Evolutionary conservation across 2,888 invertebrate species (phyloP), one percentile per base, ranked within the genome.

Genomic region (Monopis laevigella): DNA sequence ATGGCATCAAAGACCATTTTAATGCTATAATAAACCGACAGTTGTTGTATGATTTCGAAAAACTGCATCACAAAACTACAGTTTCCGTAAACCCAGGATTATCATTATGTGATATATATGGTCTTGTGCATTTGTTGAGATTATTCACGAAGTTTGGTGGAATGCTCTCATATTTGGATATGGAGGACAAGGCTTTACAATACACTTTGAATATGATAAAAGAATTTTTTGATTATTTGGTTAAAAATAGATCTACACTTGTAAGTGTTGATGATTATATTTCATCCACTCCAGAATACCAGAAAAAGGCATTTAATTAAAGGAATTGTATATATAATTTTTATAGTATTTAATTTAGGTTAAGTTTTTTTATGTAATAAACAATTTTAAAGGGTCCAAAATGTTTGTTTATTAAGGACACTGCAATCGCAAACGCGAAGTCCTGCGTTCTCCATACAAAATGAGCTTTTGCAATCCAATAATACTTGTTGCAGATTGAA

Each of bases 1-100:
- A 87, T 54, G 93, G 96, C 0, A 87, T 98, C 26, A 87, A 90
- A 51, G 96, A 96, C 59, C 98, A 98, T 61, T 98, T 98, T 62
- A 96, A 97, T 67, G 90, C 91, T 0, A 93, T 96, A 70, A 72
- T 98, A 8, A 95, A 96, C 2, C 90, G 93, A 2, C 96, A 96
- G 60, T 78, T 98, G 4, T 80, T 98, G 6, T 98, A 98, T 65
- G 96, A 96, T 65, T 96, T 94, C 68, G 97, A 97, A 70, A 81
- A 95, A 40, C 91, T 92, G 0, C 96, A 97, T 57, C 96, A 93
- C 69, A 89, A 90, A 39, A 94, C 95, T 56, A 86, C 94, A 40
- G 70, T 90, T 43, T 85, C 87, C 54, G 88, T 89, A 45, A 85
- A 92, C 68, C 87, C 90, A 0, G 92, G 92, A 43, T 88, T 86